A percentile compares a stretch with the other conserved stretches of the same genome.
phyloP scores from a whole-genome alignment of 2,797 vertebrate species.

The Gadopsis marmoratus region DNA sequence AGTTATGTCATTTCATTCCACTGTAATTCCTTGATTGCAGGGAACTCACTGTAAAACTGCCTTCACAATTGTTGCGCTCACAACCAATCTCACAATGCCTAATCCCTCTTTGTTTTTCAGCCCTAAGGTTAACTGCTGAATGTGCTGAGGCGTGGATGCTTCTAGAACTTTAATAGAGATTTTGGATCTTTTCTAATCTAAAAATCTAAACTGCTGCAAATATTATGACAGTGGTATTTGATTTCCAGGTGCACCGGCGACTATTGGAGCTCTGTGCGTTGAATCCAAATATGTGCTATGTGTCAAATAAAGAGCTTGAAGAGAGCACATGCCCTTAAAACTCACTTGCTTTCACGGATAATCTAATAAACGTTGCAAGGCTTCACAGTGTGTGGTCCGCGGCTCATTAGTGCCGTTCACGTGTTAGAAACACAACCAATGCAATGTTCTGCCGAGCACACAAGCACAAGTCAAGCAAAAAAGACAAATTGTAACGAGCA shows the following conservation, averaged over 20 bases:
- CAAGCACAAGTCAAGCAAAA: background rate
- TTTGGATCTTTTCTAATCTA: background rate
- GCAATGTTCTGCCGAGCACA: constrained; percentile 16
- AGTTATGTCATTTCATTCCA: background rate
- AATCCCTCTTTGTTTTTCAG: background rate
- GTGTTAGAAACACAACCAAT: constrained; percentile 35
- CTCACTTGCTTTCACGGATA: background rate
- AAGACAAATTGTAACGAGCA: constrained; percentile 14
- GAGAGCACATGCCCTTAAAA: background rate
- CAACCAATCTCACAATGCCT: no score
- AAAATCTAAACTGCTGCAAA: background rate
- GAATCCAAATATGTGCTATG: background rate
- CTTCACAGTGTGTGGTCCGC: background rate
- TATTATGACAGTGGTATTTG: background rate
- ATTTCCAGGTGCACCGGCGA: background rate
- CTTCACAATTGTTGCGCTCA: background rate
- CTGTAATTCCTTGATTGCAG: background rate
- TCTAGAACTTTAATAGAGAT: background rate
- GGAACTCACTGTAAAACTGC: background rate
- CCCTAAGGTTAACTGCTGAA: background rate
- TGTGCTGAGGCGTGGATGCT: background rate
- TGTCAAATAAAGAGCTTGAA: background rate
- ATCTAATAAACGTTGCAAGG: background rate
- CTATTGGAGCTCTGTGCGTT: background rate
- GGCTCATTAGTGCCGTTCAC: constrained; percentile 1